Evolutionary conservation across 2,797 vertebrate species (phyloP).

Genomic region (Uromys caudimaculatus): DNA sequence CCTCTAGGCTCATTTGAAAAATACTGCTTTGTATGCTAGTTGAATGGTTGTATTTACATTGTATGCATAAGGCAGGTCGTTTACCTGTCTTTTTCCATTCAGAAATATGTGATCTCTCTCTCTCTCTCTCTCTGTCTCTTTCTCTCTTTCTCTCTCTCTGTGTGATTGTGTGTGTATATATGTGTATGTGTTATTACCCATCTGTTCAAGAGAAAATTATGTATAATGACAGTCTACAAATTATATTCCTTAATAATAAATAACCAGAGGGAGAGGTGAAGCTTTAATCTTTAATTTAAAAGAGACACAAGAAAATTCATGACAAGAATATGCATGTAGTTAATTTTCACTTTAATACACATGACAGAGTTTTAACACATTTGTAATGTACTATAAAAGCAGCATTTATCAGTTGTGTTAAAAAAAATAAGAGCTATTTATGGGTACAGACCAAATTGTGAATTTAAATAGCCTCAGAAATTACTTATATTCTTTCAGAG

Average conservation of each 20-base stretch:
- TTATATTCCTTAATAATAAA: conserved; percentile 74
- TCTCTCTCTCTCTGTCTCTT: not conserved
- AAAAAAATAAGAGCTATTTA: not conserved
- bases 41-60: conserved; percentile 50
- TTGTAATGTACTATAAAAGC: conserved; percentile 45
- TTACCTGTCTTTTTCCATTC: conserved; percentile 54
- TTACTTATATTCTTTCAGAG: conserved; percentile 19
- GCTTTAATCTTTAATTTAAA: conserved; percentile 67
- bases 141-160: too few species aligned
- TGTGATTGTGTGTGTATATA: not conserved
- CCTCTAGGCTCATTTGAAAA: not conserved
- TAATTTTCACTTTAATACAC: conserved; percentile 49
- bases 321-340: conserved; percentile 48
- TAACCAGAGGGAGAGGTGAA: conserved; percentile 53
- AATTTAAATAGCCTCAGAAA: conserved; percentile 10
- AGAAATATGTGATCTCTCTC: not conserved
- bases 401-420: conserved; percentile 20
- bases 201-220: conserved; percentile 68
- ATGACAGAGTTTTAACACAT: conserved; percentile 18
- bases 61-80: not conserved
- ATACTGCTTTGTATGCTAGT: not conserved
- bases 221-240: conserved; percentile 63
- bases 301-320: conserved; percentile 58
- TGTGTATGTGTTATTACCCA: not conserved
- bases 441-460: not conserved